Conservation (phyloP, 2,797 vertebrate species). For the Sebastes steindachneri region DNA sequence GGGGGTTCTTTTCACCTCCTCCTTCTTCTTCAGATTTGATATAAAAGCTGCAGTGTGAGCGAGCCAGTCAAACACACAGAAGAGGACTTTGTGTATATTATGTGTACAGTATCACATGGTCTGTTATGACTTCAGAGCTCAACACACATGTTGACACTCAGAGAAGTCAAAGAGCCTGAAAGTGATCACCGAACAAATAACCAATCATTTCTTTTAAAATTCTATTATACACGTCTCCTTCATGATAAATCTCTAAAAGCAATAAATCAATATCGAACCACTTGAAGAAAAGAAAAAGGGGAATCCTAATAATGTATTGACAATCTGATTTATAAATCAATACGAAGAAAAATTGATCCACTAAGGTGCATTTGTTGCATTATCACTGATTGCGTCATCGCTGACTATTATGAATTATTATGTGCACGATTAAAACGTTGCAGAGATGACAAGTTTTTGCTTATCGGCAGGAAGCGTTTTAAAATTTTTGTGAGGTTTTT, state of each 20-base stretch:
- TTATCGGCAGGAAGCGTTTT: neutral
- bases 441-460: neutral
- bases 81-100: neutral
- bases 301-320: neutral
- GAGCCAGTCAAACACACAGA: conserved; percentile 3
- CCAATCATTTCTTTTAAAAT: neutral
- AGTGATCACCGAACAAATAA: neutral
- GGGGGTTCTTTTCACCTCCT: conserved; percentile 1
- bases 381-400: neutral
- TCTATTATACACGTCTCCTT: neutral
- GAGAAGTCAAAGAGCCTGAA: neutral
- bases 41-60: neutral
- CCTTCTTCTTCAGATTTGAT: conserved; percentile 5
- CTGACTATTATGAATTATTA: neutral
- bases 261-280: neutral
- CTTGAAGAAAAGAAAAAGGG: neutral
- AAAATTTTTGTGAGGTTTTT: neutral
- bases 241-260: neutral
- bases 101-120: conserved; percentile 10
- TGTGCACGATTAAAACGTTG: neutral
- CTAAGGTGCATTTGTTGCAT: neutral
- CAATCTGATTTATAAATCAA: conserved; percentile 15
- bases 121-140: conserved; percentile 16
- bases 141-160: conserved; percentile 9
- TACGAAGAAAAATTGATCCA: neutral